These are phyloP conservation scores for Luehdorfia chinensis DNA, from an alignment of 1,140 invertebrate species.

Conservation along the genomic window DNA sequence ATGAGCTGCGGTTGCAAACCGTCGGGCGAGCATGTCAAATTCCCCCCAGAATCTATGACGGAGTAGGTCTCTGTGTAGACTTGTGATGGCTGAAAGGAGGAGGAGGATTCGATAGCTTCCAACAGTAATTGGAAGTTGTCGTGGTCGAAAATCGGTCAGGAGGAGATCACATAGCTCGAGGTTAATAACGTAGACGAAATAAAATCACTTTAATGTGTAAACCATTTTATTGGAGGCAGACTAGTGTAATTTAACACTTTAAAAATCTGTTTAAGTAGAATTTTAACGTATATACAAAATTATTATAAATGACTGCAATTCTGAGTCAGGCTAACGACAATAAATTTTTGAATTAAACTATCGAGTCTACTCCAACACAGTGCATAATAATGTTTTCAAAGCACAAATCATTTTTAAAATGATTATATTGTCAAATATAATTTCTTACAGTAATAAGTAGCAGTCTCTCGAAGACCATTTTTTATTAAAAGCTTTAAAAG, in stretches of 20 bases:
- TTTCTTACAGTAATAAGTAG: background rate
- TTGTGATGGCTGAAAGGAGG: no score
- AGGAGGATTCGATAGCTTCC: no score
- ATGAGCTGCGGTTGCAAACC: no score
- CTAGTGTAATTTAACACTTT: slow-evolving; percentile 42
- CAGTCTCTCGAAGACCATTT: no score
- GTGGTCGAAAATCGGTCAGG: no score
- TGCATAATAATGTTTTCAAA: slow-evolving; percentile 3
- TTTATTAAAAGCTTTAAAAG: slow-evolving; percentile 4
- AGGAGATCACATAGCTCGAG: no score
- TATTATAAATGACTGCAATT: background rate
- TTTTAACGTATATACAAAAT: slow-evolving; percentile 25
- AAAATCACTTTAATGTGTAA: slow-evolving; percentile 33
- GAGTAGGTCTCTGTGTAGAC: no score
- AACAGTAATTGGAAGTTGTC: no score
- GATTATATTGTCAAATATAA: background rate
- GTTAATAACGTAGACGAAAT: no score
- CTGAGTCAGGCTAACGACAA: background rate
- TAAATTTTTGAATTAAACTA: slow-evolving; percentile 15
- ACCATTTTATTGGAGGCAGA: slow-evolving; percentile 61
- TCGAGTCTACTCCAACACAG: background rate
- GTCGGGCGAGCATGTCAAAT: no score
- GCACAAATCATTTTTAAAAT: slow-evolving; percentile 3
- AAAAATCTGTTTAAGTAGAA: slow-evolving; percentile 38
- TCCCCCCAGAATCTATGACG: no score